Conservation (phyloP, 2,797 vertebrate genomes). For the Coregonus sp. region DNA sequence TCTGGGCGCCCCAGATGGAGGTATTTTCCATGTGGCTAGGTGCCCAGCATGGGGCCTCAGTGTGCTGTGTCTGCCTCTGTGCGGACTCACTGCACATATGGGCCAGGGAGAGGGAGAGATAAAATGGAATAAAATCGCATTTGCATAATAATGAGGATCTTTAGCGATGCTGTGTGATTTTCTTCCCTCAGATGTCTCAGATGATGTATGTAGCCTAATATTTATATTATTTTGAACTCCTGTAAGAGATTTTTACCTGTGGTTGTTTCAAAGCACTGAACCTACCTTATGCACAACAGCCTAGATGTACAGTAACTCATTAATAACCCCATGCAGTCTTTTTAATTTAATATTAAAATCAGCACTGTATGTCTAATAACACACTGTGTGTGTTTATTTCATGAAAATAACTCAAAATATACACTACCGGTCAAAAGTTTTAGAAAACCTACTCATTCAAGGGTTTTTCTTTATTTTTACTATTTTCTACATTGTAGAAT, state of each 20-base stretch:
- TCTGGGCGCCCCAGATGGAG: constrained; percentile 72
- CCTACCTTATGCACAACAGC: constrained; percentile 43
- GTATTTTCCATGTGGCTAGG: constrained; percentile 74
- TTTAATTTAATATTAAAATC: no score
- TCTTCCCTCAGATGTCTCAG: constrained; percentile 63
- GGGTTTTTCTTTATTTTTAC: no score
- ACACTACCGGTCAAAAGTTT: no score
- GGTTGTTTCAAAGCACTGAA: constrained; percentile 42
- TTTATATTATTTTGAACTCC: constrained; percentile 63
- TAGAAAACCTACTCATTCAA: no score
- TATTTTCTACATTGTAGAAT: no score
- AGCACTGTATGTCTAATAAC: no score
- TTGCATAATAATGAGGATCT: constrained; percentile 78
- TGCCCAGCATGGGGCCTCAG: constrained; percentile 66
- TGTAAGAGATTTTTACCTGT: constrained; percentile 40
- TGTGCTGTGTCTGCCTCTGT: constrained; percentile 63
- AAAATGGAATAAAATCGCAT: constrained; percentile 55
- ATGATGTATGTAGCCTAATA: constrained; percentile 56
- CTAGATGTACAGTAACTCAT: constrained; percentile 37
- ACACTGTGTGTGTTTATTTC: no score
- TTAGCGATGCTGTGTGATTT: constrained; percentile 71
- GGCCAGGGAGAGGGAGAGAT: constrained; percentile 71
- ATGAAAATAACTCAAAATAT: no score
- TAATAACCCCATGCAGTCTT: not conserved
- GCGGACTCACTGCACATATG: constrained; percentile 69